These are phyloP conservation scores for Drosophila oshimai DNA, from an alignment of 1,140 invertebrate genomes.

Conservation along the genomic window DNA sequence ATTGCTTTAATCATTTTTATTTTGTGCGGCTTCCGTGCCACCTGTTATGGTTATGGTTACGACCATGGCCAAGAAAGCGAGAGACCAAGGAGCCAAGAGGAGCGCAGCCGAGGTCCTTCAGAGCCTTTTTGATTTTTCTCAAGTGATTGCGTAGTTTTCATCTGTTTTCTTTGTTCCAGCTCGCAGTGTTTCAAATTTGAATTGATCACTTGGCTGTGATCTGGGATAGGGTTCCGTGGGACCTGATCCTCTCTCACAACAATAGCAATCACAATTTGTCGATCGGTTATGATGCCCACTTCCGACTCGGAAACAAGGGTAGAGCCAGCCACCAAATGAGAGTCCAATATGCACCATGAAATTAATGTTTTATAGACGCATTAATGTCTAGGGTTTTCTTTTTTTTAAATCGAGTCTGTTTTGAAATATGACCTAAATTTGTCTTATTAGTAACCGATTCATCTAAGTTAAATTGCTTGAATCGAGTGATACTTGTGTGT, in stretches of 20 bases:
- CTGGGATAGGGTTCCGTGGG: constrained; percentile 66
- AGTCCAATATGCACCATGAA: constrained; percentile 42
- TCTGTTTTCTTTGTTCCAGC: constrained; percentile 62
- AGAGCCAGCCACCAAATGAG: neutral
- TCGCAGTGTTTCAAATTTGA: constrained; percentile 76
- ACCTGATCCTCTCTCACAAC: constrained; percentile 48
- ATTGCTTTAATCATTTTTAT: constrained; percentile 81
- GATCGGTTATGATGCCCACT: constrained; percentile 67
- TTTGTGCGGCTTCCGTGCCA: constrained; percentile 82
- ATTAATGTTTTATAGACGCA: constrained; percentile 51
- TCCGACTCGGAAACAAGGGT: constrained; percentile 46
- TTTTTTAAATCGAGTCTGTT: neutral
- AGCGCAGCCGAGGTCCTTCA: constrained; percentile 45
- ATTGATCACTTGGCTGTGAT: constrained; percentile 68
- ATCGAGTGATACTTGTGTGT: neutral
- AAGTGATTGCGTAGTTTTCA: constrained; percentile 81
- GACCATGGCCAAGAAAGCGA: constrained; percentile 2
- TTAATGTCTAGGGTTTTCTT: neutral
- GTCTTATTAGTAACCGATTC: neutral
- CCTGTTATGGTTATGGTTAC: constrained; percentile 71
- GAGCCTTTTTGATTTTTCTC: constrained; percentile 77
- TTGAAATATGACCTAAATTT: neutral
- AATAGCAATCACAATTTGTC: constrained; percentile 76
- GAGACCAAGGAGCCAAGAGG: neutral
- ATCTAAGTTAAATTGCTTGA: neutral